These are phyloP conservation scores for Rhodinocichla rosea DNA, from an alignment of 2,113 vertebrate species.

Conservation along the genomic window DNA sequence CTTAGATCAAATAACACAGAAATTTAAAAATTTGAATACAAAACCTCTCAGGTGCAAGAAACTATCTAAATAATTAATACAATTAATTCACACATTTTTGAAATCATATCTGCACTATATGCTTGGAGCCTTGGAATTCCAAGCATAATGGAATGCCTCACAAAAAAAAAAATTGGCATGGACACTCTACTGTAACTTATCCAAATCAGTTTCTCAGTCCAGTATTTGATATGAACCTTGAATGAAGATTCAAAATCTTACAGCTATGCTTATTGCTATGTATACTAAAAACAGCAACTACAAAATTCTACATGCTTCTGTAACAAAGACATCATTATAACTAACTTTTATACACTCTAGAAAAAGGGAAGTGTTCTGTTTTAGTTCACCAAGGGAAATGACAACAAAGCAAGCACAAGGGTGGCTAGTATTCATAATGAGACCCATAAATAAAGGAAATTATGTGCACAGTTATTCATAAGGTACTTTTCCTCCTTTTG, in stretches of 20 bases:
- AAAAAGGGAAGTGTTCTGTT: slow-evolving; percentile 32
- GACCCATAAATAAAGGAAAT: slow-evolving; percentile 65
- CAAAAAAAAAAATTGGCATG: background rate
- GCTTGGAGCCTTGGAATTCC: slow-evolving; percentile 1
- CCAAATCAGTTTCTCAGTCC: background rate
- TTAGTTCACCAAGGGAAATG: slow-evolving; percentile 36
- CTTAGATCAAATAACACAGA: background rate
- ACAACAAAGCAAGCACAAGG: slow-evolving; percentile 42
- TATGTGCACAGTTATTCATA: slow-evolving; percentile 53
- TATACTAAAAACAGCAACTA: background rate
- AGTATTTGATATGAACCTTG: background rate
- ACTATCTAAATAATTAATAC: background rate
- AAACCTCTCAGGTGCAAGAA: background rate
- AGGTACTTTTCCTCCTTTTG: slow-evolving; percentile 70
- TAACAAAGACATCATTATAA: background rate
- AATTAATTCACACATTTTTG: background rate
- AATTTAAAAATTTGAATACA: background rate
- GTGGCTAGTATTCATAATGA: slow-evolving; percentile 34
- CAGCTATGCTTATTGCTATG: background rate
- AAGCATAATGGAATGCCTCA: background rate
- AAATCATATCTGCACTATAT: background rate
- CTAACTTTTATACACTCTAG: background rate
- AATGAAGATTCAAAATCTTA: background rate
- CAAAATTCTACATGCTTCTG: background rate
- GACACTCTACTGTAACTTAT: background rate